Base-by-base conservation (phyloP, 2,797 vertebrate species). In the Xerus rutilus region DNA sequence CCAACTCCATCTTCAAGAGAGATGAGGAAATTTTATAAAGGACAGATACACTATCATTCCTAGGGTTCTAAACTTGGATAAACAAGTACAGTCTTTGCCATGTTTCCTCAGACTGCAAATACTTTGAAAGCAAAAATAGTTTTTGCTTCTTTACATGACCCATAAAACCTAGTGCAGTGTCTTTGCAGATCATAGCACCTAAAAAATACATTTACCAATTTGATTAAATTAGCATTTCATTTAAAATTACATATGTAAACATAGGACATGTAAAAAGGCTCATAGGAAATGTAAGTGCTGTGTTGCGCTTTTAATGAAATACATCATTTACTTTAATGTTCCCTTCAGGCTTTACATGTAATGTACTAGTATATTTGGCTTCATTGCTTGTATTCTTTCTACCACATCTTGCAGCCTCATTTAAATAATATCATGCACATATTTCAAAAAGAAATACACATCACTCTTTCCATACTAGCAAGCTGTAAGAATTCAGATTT, bases 371-470 rank as follows among this genome's bases (percentile, higher is more conserved):
- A 76, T 62, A 74, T 67, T 82, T 94, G 62, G 28, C 86, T 82
- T 91, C 21, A 49, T 81, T 32, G n/a, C 21, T 93, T 90, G 32
- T 79, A 59, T 7, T 62, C 11, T 76, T 90, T 93, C 49, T 59
- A 78, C 10, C 32, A 65, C 15, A 65, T 93, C 49, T 15, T 69
- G 4, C 15, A 82, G 18, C 32, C 14, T 89, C 82, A 95, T 94
- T 96, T 94, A 88, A 88, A 96, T 92, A 92, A 92, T 64, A 84
- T 39, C 57, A 32, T 54, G 15, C 39, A 93, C 57, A 54, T 91
- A 91, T 85, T 94, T 96, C 79, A 90, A 32, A 94, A 54, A 88
- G 62, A 92, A 77, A 32, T 47, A 73, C 2, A 49, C 14, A 25
- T 76, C 9, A 78, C 32, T 87, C 54, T 86, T 89, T 83, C 47